Conservation (phyloP, 2,888 invertebrate genomes). For the Brachynemurus nebulosus region DNA sequence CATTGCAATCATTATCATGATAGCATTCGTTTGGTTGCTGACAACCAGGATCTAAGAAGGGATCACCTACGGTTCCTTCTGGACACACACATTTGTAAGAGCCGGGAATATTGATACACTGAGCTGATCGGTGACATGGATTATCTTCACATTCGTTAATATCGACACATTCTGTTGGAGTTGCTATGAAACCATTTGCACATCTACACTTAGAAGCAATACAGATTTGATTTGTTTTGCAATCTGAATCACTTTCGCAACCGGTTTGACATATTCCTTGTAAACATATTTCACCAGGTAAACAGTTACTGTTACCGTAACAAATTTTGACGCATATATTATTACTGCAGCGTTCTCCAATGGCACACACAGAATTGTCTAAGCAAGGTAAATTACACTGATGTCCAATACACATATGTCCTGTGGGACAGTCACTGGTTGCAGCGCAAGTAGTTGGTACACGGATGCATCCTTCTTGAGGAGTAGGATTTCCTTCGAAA, state of each 20-base stretch:
- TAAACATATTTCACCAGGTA: constrained; percentile 78
- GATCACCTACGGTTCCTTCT: constrained; percentile 63
- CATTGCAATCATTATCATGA: constrained; percentile 57
- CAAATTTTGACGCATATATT: constrained; percentile 73
- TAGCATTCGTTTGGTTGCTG: constrained; percentile 62
- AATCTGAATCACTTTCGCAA: constrained; percentile 69
- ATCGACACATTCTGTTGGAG: constrained; percentile 63
- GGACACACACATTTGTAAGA: constrained; percentile 71
- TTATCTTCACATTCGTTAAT: constrained; percentile 67
- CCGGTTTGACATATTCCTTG: constrained; percentile 69
- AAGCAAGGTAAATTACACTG: constrained; percentile 68
- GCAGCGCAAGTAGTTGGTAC: constrained; percentile 56
- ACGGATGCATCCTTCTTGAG: constrained; percentile 79
- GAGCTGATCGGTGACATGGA: constrained; percentile 68
- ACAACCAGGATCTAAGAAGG: constrained; percentile 59
- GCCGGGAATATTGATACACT: constrained; percentile 66
- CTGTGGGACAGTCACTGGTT: constrained; percentile 57
- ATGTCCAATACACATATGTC: constrained; percentile 63
- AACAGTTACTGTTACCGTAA: constrained; percentile 78
- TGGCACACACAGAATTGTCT: constrained; percentile 59
- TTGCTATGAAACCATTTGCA: constrained; percentile 57
- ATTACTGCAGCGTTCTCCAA: constrained; percentile 70
- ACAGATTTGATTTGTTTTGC: constrained; percentile 65
- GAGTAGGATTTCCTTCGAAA: constrained; percentile 74
- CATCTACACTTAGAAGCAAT: constrained; percentile 62